A percentile compares a stretch with the other conserved stretches of the same genome.
Evolutionary conservation across 2,888 invertebrate species (phyloP).

Genomic region (Lasioglossum villosulum): DNA sequence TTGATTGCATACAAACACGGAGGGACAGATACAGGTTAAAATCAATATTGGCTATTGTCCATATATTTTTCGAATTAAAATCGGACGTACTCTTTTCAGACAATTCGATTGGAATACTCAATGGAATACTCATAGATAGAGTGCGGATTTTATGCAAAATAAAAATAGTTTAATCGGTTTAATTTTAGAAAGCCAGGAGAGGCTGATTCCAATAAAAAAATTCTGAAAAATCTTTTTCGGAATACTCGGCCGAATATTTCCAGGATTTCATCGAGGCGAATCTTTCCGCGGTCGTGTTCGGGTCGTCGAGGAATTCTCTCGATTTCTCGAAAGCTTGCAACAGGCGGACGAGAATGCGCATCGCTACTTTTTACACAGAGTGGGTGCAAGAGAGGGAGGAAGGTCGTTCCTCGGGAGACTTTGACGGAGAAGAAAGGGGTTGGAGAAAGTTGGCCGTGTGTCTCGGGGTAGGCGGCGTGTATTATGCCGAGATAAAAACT

Average conservation of each 20-base stretch:
- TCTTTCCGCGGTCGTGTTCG: not conserved
- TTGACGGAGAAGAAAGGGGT: constrained; percentile 15
- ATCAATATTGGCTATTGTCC: not conserved
- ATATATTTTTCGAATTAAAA: not conserved
- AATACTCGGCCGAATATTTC: not conserved
- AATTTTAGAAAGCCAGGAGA: not conserved
- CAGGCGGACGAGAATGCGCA: constrained; percentile 23
- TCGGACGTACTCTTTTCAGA: not conserved
- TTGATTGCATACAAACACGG: not conserved
- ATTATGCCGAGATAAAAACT: constrained; percentile 51
- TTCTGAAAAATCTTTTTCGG: not conserved
- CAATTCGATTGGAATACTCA: not conserved
- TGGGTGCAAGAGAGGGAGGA: not conserved
- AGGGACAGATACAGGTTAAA: not conserved
- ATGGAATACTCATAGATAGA: not conserved
- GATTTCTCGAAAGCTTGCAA: constrained; percentile 18
- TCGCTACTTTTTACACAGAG: not conserved
- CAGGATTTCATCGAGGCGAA: not conserved
- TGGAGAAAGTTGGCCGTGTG: constrained; percentile 23
- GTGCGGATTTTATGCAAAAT: not conserved
- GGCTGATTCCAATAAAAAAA: not conserved
- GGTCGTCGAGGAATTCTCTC: not conserved
- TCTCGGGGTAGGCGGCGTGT: constrained; percentile 27
- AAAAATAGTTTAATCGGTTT: not conserved
- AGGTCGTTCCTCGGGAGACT: constrained; percentile 1